phyloP scores from a whole-genome alignment of 53 echinoderm and acorn worm genomes.

The Astropecten irregularis region DNA sequence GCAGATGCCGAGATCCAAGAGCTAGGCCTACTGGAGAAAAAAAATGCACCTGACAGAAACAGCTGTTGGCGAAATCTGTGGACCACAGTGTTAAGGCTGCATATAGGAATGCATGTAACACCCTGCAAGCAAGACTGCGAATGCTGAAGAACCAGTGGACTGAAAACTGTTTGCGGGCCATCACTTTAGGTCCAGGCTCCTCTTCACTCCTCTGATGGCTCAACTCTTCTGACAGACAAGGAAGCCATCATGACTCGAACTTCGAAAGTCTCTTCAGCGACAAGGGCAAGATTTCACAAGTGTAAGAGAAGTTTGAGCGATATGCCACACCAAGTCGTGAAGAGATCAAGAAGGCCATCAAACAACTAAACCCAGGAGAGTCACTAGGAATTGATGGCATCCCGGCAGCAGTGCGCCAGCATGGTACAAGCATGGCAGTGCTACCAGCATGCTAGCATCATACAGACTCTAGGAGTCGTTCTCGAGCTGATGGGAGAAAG shows the following conservation, averaged over 20 bases:
- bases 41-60: too few relatives aligned
- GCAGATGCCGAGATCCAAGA: neutral
- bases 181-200: neutral
- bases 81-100: neutral
- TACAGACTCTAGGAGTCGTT: too few relatives aligned
- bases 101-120: neutral
- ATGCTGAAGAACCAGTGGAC: neutral
- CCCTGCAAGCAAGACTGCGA: neutral
- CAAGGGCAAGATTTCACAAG: conserved; percentile 22
- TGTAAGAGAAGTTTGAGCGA: conserved; percentile 18
- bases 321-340: neutral
- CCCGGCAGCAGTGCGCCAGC: neutral
- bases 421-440: too few relatives aligned
- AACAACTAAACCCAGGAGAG: neutral
- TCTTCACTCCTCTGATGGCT: neutral
- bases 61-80: too few relatives aligned
- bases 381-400: neutral
- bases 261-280: neutral
- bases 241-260: neutral
- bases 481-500: neutral
- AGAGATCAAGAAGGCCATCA: neutral
- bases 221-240: neutral
- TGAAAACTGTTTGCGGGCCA: neutral
- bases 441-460: too few relatives aligned
- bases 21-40: neutral